Evolutionary conservation across 2,113 vertebrate genomes (phyloP), one percentile per base, ranked within the genome.

Genomic region (Sinocyclocheilus grahami): DNA sequence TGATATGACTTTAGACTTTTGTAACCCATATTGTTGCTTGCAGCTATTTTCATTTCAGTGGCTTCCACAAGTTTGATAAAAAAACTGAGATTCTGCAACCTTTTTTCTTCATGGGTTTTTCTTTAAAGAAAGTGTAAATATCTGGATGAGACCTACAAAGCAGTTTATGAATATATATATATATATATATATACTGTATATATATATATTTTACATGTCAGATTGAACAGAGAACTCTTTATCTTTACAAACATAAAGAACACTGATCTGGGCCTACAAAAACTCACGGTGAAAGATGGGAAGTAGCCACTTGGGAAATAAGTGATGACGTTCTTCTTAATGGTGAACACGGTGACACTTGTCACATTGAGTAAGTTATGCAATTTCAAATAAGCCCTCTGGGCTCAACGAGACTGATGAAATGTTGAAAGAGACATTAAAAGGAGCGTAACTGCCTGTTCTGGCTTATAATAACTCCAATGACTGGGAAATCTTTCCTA

Each of bases 261-360:
- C 13, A 82, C 77, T 22, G 3, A 37, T 58, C 10, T 7, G 8
- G 18, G 2, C 0, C 12, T 37, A 39, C 37, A 81, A 24, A 63
- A 81, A 42, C 22, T 46, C 39, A 27, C 3, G 33, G 18, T 42
- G 37, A 80, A 24, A n/a, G 11, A 80, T 63, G 60, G 24, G 33
- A 63, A 42, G 13, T 30, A 82, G 62, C 8, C 79, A 77, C 46
- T 51, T 72, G 81, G 81, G 81, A 83, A 83, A 83, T 83, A 83
- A 72, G 65, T 71, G 27, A 72, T 18, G 3, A 71, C 18, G 5
- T 48, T 55, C 18, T 27, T 58, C 9, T 51, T 83, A 71, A 53
- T 33, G 27, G 65, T 4, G 10, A 37, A 39, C 24, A 37, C 10
- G 11, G 48, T 72, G 65, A 72, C 46, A 71, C 46, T 83, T 83